These are phyloP conservation scores for Eupelmus urozonus DNA, from an alignment of 2,888 invertebrate species.

Conservation along the genomic window DNA sequence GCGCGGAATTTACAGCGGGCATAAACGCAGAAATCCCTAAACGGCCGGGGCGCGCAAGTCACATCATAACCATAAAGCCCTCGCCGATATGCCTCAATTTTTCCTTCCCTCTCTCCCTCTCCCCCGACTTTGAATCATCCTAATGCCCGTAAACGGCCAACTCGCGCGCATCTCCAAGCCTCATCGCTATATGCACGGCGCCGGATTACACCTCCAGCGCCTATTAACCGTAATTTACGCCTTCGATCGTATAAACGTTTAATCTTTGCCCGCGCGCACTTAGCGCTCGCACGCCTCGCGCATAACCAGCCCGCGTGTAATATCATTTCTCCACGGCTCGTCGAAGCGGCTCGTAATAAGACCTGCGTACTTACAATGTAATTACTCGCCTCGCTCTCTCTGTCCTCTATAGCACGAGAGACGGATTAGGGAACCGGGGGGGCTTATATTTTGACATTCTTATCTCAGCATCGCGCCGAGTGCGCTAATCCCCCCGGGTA, in stretches of 20 bases:
- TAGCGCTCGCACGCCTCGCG: neutral
- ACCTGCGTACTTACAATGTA: constrained; percentile 71
- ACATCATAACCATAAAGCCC: constrained; percentile 53
- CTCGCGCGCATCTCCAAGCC: neutral
- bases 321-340: neutral
- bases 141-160: constrained; percentile 31
- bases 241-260: constrained; percentile 26
- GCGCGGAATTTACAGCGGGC: constrained; percentile 37
- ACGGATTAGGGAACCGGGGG: constrained; percentile 66
- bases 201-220: neutral
- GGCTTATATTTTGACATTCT: constrained; percentile 77
- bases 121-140: constrained; percentile 23
- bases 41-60: constrained; percentile 3
- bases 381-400: constrained; percentile 68
- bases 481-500: constrained; percentile 75
- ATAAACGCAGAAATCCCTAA: constrained; percentile 29
- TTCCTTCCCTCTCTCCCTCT: constrained; percentile 5
- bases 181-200: constrained; percentile 5
- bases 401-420: constrained; percentile 47
- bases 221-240: constrained; percentile 63
- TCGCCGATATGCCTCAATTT: neutral
- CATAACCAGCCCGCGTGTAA: neutral
- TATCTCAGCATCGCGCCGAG: constrained; percentile 74
- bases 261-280: constrained; percentile 27
- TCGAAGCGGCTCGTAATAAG: too few species aligned